Evolutionary conservation across 2,113 vertebrate genomes (phyloP), one percentile per base, ranked within the genome.

Genomic region (Anarrhichthys ocellatus): DNA sequence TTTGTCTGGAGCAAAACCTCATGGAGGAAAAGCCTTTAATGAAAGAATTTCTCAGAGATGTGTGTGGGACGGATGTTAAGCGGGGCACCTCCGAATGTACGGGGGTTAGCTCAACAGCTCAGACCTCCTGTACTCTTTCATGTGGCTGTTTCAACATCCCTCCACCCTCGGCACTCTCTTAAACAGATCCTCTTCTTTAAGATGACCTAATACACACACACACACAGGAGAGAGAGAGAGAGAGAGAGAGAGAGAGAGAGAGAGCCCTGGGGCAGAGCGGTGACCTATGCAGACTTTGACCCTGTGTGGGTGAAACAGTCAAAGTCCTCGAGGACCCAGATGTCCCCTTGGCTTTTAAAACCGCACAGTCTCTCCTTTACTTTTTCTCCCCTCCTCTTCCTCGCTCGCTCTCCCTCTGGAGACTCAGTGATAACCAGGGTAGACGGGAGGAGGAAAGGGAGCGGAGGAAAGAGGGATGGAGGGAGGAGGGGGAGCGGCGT

Each of bases 391-490:
- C 84, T 42, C 70, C 80, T 75, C 82, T 66, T 74, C 77, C 77
- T 78, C 81, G 52, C 82, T 85, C 63, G 27, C 87, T 62, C 85
- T 90, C 84, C 86, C 93, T 89, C 92, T 85, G 88, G 92, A 91
- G 90, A 93, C 89, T 79, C 89, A 89, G 90, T 89, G 89, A 92
- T 93, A 92, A 94, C 92, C 84, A 88, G 82, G 78, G 88, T 76
- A 76, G 91, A 90, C 90, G 84, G 85, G 84, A 87, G 86, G 92
- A 94, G 93, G 91, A 94, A 56, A 93, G 88, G 85, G 89, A 92
- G 90, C 56, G 42, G 83, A 92, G 90, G 90, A 87, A 89, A 67
- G 88, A 84, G 89, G 79, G 85, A 50, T 66, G 92, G 87, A 50
- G 79, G 83, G 52, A 32, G 83, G 62, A 22, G 72, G 63, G 65